A percentile compares a stretch with the other conserved stretches of the same genome.
Conservation (phyloP, 2,888 invertebrate genomes). For the Thecophora atra region DNA sequence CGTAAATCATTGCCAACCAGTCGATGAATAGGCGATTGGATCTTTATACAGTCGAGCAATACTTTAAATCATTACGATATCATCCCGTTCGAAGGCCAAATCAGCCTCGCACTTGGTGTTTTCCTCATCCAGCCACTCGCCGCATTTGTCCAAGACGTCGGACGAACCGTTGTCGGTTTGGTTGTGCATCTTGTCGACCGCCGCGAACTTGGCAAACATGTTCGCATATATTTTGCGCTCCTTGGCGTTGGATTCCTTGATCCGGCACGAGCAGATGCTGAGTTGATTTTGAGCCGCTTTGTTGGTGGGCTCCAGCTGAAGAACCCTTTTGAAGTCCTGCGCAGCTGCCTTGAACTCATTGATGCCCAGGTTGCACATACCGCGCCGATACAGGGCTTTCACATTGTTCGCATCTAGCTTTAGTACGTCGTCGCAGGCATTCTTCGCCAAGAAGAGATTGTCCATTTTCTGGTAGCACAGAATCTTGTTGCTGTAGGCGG, state of each 20-base stretch:
- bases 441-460: constrained; percentile 74
- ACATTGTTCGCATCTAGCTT: constrained; percentile 79
- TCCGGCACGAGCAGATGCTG: constrained; percentile 74
- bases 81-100: constrained; percentile 59
- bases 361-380: constrained; percentile 79
- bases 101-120: constrained; percentile 61
- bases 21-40: no score
- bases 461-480: constrained; percentile 80
- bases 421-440: constrained; percentile 79
- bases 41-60: no score
- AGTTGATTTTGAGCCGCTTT: constrained; percentile 87
- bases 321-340: constrained; percentile 77
- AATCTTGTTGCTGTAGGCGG: constrained; percentile 82
- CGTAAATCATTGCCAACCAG: no score
- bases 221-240: constrained; percentile 91
- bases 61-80: constrained; percentile 61
- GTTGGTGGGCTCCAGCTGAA: constrained; percentile 85
- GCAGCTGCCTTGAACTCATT: constrained; percentile 82
- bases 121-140: constrained; percentile 62
- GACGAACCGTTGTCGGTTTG: constrained; percentile 24
- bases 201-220: constrained; percentile 94
- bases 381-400: constrained; percentile 90
- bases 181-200: constrained; percentile 70
- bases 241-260: constrained; percentile 79
- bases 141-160: constrained; percentile 60